Evolutionary conservation across 2,888 invertebrate genomes (phyloP).

Genomic region (Xanthia togata): DNA sequence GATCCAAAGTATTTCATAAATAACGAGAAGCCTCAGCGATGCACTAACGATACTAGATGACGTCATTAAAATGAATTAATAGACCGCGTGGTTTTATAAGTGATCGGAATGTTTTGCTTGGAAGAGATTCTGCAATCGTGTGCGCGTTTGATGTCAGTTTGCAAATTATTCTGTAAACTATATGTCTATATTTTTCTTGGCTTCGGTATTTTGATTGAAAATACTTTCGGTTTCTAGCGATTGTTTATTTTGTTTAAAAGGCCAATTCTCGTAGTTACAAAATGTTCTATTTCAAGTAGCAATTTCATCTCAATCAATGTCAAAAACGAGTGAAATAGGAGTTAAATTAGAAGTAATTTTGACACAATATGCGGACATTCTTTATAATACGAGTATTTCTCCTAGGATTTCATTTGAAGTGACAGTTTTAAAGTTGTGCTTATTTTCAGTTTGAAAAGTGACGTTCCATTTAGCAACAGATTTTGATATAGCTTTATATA

Average conservation of each 20-base stretch:
- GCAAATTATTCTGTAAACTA: background rate
- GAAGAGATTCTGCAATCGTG: background rate
- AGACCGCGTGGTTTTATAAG: conserved; percentile 43
- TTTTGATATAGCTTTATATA: too few species aligned
- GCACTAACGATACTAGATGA: conserved; percentile 46
- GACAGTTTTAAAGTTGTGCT: background rate
- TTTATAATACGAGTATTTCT: background rate
- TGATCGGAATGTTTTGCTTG: conserved; percentile 30
- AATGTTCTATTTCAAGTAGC: too few species aligned
- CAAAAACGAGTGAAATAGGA: background rate
- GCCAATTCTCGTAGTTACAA: too few species aligned
- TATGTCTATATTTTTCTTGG: background rate
- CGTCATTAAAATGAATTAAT: conserved; percentile 63
- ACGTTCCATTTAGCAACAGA: background rate
- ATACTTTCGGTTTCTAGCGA: background rate
- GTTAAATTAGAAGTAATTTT: background rate
- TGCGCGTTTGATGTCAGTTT: background rate
- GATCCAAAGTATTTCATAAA: conserved; percentile 73
- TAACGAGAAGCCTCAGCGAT: conserved; percentile 73
- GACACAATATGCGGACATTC: background rate
- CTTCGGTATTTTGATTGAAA: background rate
- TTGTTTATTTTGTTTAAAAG: too few species aligned
- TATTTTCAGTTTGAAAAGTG: background rate
- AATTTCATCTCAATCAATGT: background rate
- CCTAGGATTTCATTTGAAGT: background rate